phyloP scores from a whole-genome alignment of 1,140 invertebrate species.

The Drosophila bipectinata region DNA sequence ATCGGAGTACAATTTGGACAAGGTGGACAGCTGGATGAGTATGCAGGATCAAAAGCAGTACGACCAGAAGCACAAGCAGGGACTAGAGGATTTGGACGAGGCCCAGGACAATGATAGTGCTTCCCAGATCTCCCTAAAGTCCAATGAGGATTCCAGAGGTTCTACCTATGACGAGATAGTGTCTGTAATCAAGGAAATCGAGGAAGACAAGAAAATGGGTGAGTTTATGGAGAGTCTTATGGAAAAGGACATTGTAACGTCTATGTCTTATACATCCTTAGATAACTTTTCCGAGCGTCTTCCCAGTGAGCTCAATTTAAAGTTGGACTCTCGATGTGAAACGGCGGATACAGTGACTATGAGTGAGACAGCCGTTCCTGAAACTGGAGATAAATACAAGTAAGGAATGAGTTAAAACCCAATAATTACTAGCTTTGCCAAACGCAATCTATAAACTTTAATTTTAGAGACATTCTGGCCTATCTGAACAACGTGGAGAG shows the following conservation, averaged over 20 bases:
- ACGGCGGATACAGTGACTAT: constrained; percentile 57
- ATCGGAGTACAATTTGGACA: constrained; percentile 82
- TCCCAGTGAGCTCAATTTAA: constrained; percentile 64
- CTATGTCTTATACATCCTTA: constrained; percentile 1
- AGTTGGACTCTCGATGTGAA: constrained; percentile 61
- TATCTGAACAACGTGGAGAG: constrained; percentile 83
- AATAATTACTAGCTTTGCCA: background rate
- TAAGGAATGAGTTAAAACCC: constrained; percentile 11
- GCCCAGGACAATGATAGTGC: constrained; percentile 51
- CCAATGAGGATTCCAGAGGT: constrained; percentile 72
- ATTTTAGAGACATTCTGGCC: constrained; percentile 71
- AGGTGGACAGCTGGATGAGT: constrained; percentile 83
- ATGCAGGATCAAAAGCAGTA: constrained; percentile 73
- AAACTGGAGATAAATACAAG: constrained; percentile 80
- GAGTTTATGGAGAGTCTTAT: no score
- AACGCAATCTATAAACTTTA: background rate
- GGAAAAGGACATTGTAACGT: background rate
- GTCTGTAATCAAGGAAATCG: constrained; percentile 83
- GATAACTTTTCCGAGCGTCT: constrained; percentile 74
- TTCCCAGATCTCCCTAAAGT: constrained; percentile 68
- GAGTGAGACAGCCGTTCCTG: constrained; percentile 39
- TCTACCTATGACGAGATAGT: constrained; percentile 83
- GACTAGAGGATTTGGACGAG: constrained; percentile 51
- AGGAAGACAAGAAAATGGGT: constrained; percentile 81
- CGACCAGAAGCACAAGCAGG: constrained; percentile 59